These are phyloP conservation scores for Aleadryas rufinucha DNA, from an alignment of 2,113 vertebrate genomes.

Conservation along the genomic window DNA sequence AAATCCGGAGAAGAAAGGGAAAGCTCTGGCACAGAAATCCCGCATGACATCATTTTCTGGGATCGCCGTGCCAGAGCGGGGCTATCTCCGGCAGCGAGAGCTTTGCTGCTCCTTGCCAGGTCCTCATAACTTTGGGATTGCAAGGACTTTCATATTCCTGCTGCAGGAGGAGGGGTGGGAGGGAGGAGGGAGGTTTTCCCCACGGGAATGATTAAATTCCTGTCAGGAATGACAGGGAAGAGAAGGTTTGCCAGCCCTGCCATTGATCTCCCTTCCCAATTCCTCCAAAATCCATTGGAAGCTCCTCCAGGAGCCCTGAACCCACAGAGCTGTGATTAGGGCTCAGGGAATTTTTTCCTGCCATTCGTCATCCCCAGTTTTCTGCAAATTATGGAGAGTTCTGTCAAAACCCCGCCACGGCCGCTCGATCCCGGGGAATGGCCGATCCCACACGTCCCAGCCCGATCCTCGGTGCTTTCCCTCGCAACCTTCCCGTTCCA, in stretches of 20 bases:
- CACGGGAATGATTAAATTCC: background rate
- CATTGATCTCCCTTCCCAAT: background rate
- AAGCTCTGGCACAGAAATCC: conserved; percentile 21
- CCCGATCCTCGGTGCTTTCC: fast-evolving
- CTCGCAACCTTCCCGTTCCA: background rate
- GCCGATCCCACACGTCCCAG: background rate
- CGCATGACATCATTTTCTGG: conserved; percentile 24
- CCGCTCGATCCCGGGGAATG: background rate
- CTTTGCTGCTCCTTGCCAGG: background rate
- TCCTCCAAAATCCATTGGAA: background rate
- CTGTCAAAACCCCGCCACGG: background rate
- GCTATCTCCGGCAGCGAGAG: conserved; percentile 3
- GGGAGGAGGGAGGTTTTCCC: background rate
- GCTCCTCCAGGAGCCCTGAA: background rate
- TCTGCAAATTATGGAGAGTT: background rate
- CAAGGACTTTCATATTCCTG: background rate
- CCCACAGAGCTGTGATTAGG: background rate
- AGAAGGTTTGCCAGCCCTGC: background rate
- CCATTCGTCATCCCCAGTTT: background rate
- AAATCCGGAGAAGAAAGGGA: conserved; percentile 31
- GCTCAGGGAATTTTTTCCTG: background rate
- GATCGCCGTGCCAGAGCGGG: background rate
- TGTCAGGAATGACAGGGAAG: background rate
- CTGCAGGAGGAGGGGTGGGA: background rate
- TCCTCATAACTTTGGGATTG: background rate